Evolutionary conservation across 2,888 invertebrate genomes (phyloP).

Genomic region (Slavum lentiscoides): DNA sequence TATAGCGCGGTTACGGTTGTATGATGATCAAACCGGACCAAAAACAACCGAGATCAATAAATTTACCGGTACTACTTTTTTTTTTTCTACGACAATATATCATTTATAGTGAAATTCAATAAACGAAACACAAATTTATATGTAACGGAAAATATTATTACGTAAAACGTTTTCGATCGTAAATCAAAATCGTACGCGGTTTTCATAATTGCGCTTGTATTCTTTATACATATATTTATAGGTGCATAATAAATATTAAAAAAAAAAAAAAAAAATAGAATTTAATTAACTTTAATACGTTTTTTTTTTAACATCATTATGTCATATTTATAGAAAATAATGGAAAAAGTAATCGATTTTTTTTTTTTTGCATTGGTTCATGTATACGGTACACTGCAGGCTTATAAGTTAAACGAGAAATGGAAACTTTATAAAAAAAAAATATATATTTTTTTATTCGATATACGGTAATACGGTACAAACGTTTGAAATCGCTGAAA

Average conservation of each 20-base stretch:
- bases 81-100: background rate
- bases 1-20: too few species aligned
- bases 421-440: too few species aligned
- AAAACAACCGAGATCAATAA: background rate
- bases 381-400: too few species aligned
- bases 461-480: too few species aligned
- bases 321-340: slow-evolving; percentile 1
- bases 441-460: too few species aligned
- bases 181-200: slow-evolving; percentile 16
- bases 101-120: slow-evolving; percentile 17
- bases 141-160: background rate
- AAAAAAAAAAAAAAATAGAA: slow-evolving; percentile 4
- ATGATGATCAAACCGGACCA: slow-evolving; percentile 5
- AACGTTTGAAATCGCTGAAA: background rate
- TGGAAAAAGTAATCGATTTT: background rate
- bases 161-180: background rate
- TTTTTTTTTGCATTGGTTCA: background rate
- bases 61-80: background rate
- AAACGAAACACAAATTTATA: background rate
- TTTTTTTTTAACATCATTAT: background rate
- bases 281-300: slow-evolving; percentile 7
- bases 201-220: background rate
- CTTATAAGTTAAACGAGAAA: too few species aligned
- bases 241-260: background rate
- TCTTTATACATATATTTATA: background rate